phyloP scores from a whole-genome alignment of 2,113 vertebrate genomes.

The Copsychus sechellarum region DNA sequence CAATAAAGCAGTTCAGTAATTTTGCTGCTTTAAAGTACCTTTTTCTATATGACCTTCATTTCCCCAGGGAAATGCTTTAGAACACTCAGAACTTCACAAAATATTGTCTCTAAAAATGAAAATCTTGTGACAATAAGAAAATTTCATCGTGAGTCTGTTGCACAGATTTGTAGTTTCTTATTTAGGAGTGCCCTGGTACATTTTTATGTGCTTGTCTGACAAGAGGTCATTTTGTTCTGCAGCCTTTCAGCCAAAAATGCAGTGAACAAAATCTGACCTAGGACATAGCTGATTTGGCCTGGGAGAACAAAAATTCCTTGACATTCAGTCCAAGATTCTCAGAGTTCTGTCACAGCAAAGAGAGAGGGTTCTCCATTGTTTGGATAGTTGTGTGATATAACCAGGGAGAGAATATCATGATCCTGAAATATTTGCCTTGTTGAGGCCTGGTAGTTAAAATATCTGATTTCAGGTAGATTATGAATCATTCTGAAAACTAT shows the following conservation, averaged over 20 bases:
- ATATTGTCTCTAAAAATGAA: background rate
- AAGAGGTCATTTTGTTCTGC: background rate
- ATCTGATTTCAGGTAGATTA: background rate
- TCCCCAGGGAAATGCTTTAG: background rate
- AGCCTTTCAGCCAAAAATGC: background rate
- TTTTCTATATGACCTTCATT: background rate
- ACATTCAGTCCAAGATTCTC: background rate
- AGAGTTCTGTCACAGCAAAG: background rate
- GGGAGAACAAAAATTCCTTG: background rate
- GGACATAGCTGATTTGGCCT: background rate
- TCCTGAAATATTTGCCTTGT: background rate
- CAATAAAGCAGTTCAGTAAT: background rate
- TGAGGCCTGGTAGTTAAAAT: background rate
- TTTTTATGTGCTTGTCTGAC: background rate
- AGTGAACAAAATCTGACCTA: background rate
- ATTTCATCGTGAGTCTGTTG: accelerated
- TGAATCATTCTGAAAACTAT: background rate
- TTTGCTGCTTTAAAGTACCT: background rate
- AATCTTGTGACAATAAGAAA: background rate
- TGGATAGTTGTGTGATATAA: background rate
- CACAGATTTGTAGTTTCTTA: background rate
- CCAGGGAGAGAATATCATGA: background rate
- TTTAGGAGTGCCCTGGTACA: background rate
- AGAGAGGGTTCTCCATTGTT: background rate
- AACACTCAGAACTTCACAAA: background rate